phyloP scores from a whole-genome alignment of 2,113 vertebrate genomes.

The Calidris pugnax region DNA sequence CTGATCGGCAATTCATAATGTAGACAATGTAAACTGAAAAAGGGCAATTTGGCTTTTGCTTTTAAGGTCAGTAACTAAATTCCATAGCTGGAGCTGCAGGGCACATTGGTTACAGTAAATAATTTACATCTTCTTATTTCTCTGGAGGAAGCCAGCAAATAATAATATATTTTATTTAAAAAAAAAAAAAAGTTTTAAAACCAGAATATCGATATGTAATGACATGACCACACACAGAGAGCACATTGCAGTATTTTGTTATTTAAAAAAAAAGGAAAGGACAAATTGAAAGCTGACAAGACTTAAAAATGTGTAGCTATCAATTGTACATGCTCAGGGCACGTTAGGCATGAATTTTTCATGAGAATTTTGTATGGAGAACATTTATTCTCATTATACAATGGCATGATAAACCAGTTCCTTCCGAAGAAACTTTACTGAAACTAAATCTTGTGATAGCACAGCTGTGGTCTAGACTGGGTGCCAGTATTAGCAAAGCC shows the following conservation, averaged over 20 bases:
- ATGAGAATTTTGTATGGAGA: background rate
- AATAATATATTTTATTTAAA: background rate
- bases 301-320: background rate
- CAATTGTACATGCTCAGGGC: background rate
- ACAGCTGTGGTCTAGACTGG: slow-evolving; percentile 23
- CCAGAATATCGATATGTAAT: background rate
- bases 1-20: background rate
- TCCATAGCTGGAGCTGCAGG: background rate
- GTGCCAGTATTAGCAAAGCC: slow-evolving; percentile 30
- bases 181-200: background rate
- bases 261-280: background rate
- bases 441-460: slow-evolving; percentile 46
- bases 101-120: background rate
- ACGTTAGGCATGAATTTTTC: background rate
- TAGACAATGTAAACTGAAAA: background rate
- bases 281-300: background rate
- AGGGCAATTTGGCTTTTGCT: background rate
- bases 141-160: background rate
- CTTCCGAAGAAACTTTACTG: slow-evolving; percentile 31
- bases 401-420: slow-evolving; percentile 13
- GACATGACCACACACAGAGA: background rate
- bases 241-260: background rate
- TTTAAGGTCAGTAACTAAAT: slow-evolving; percentile 10
- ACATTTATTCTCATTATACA: slow-evolving; percentile 37
- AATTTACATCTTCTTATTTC: background rate